Base-by-base conservation (phyloP, 2,888 invertebrate genomes). In the Apamea anceps region DNA sequence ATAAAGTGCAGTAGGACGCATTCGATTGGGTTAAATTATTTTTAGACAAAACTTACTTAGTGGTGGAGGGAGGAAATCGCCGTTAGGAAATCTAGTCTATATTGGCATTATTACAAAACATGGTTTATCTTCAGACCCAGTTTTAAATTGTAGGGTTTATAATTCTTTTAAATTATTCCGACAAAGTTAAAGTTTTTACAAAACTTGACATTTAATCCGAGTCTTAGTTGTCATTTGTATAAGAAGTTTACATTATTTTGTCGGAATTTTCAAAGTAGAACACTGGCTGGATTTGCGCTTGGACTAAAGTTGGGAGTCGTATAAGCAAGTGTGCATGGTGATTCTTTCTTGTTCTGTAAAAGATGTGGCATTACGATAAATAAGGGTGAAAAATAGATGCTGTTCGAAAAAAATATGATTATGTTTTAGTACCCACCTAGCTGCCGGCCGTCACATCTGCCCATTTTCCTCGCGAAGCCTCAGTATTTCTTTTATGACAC, bases 401-500 rank as follows among this genome's bases (percentile, higher is more conserved):
- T 21, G 54, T 78, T 45, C 25, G 63, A 63, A 32, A 65, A 76
- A 65, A 45, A 65, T 32, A 65, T 65, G 28, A 54, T 65, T 32
- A 72, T 72, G 10, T 32, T 42, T 81, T 45, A 32, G 42, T 74
- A 54, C 57, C 48, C 12, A 60, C 3, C 7, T 66, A 15, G 18
- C 8, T 57, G 28, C 32, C 13, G 6, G 8, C 67, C n/a, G 37
- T 37, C 60, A 79, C 60, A 67, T 45, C 28, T 54, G 54, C 10
- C n/a, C 60, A 62, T 80, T 80, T 72, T 80, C 81, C 51, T 32
- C 18, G 54, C 28, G 65, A 85, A 85, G 25, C 68, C 85, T 48
- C 65, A 54, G 60, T 65, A 85, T 80, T 71, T 75, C 8, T 70
- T 80, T 82, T 85, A 85, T 74, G 74, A 74, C 72, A 71, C 60